Conservation (phyloP, 2,797 vertebrate species). For the Orientallactaga sibirica region DNA sequence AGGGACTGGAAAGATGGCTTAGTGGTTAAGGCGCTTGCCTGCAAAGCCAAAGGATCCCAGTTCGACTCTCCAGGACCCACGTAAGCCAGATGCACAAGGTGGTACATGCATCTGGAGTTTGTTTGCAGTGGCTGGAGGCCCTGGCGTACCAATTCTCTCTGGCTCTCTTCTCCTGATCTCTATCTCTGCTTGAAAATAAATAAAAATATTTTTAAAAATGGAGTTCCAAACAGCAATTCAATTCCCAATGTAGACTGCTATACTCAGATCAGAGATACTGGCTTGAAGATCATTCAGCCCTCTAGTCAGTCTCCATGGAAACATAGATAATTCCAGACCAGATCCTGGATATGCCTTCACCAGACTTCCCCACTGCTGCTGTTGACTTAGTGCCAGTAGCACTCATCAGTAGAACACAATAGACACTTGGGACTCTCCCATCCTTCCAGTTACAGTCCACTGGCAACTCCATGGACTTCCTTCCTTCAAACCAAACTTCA, state of each 20-base stretch:
- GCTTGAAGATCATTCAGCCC: conserved; percentile 90
- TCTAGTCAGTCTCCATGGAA: conserved; percentile 90
- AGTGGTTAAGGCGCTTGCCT: too few relatives aligned
- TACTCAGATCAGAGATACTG: conserved; percentile 92
- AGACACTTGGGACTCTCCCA: conserved; percentile 97
- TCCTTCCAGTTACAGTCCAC: conserved; percentile 97
- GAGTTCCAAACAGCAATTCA: conserved; percentile 87
- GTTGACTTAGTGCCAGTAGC: conserved; percentile 95
- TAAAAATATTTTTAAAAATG: not conserved
- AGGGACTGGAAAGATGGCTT: not conserved
- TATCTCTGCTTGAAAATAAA: too few relatives aligned
- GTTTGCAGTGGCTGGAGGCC: too few relatives aligned
- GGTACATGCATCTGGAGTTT: too few relatives aligned
- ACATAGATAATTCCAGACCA: conserved; percentile 97
- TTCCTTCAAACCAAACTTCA: conserved; percentile 92
- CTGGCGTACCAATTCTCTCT: too few relatives aligned
- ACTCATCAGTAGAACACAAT: conserved; percentile 94
- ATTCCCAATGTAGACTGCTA: conserved; percentile 87
- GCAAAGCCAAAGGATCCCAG: too few relatives aligned
- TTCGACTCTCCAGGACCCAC: too few relatives aligned
- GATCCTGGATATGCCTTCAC: conserved; percentile 94
- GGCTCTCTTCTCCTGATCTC: too few relatives aligned
- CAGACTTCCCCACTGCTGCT: conserved; percentile 89
- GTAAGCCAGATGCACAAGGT: too few relatives aligned
- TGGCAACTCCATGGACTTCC: conserved; percentile 94